Conservation (phyloP, 2,888 invertebrate species). For the Pycnomerus fuliginosus region DNA sequence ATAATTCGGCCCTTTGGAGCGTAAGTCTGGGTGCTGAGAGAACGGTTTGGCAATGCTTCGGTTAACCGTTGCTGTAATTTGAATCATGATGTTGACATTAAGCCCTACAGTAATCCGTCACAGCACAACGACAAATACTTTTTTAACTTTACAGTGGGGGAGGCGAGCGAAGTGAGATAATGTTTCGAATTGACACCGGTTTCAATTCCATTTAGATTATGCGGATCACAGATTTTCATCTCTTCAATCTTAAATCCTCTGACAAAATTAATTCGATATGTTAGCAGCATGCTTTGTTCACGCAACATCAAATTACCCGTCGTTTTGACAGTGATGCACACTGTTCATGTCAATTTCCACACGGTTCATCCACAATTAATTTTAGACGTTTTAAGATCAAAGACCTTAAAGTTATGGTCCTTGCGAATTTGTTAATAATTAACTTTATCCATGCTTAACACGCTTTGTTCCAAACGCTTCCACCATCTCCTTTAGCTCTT, state of each 20-base stretch:
- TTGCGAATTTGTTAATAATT: too few relatives aligned
- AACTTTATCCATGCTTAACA: too few relatives aligned
- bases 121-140: constrained; percentile 49
- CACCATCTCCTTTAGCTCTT: too few relatives aligned
- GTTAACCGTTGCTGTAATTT: constrained; percentile 44
- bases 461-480: too few relatives aligned
- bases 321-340: constrained; percentile 18
- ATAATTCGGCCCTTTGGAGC: constrained; percentile 14
- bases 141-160: constrained; percentile 43
- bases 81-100: constrained; percentile 54
- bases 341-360: too few relatives aligned
- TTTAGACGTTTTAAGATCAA: too few relatives aligned
- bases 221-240: constrained; percentile 49
- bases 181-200: constrained; percentile 50
- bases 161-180: constrained; percentile 46
- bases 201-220: constrained; percentile 52
- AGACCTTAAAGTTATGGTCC: too few relatives aligned
- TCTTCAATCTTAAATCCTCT: constrained; percentile 47
- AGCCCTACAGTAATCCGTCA: constrained; percentile 52
- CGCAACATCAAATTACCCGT: constrained; percentile 19
- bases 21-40: constrained; percentile 20
- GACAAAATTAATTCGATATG: constrained; percentile 45
- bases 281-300: constrained; percentile 28
- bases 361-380: too few relatives aligned
- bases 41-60: constrained; percentile 19